Percentiles rank a stretch among this genome's conserved stretches.
Evolutionary conservation across 1,140 invertebrate species (phyloP).

Genomic region (Nasonia vitripennis): DNA sequence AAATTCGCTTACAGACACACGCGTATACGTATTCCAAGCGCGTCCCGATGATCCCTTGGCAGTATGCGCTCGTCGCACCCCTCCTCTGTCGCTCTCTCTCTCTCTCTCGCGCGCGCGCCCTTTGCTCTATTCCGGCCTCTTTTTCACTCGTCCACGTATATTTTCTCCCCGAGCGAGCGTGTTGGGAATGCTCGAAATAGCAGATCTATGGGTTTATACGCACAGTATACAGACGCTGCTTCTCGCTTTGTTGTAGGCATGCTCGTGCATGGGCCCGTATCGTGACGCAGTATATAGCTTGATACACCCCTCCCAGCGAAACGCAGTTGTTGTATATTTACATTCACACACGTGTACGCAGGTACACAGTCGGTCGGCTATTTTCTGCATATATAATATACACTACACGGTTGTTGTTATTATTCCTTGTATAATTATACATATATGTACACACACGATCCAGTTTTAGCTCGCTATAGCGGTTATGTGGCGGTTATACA

Average conservation of each 20-base stretch:
- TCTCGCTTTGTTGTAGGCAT: not conserved
- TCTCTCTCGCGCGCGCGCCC: no score
- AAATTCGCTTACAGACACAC: not conserved
- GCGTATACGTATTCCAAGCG: not conserved
- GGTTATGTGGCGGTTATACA: not conserved
- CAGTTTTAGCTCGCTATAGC: not conserved
- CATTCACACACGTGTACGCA: not conserved
- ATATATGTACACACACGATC: not conserved
- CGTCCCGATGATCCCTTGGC: not conserved
- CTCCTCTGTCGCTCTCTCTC: not conserved
- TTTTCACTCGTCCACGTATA: not conserved
- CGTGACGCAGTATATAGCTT: not conserved
- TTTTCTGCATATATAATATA: no score
- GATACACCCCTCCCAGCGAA: not conserved
- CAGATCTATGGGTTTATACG: not conserved
- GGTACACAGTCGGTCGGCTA: not conserved
- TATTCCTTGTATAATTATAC: not conserved
- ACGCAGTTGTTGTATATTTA: not conserved
- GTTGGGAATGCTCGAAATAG: not conserved
- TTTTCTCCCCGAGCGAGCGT: not conserved
- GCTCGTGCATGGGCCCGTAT: not conserved
- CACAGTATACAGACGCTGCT: not conserved
- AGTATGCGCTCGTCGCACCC: not conserved
- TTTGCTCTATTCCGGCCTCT: not conserved
- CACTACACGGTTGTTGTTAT: no score